Evolutionary conservation across 1,140 invertebrate species (phyloP).

Genomic region (Aricia agestis): DNA sequence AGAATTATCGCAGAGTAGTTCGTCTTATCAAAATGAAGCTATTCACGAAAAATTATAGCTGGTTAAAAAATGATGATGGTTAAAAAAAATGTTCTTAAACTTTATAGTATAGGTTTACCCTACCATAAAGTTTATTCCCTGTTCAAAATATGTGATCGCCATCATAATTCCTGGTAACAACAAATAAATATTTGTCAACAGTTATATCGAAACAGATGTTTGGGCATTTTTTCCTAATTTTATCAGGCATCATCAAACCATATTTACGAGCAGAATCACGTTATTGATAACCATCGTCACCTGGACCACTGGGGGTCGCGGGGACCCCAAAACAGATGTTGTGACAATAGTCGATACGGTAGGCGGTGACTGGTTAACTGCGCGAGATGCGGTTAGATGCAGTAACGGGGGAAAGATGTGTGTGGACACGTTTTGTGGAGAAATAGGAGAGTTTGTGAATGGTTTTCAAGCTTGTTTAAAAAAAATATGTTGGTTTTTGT

Average conservation of each 20-base stretch:
- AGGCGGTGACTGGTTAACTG: slow-evolving; percentile 64
- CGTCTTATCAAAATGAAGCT: no score
- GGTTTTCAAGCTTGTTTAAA: no score
- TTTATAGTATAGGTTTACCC: no score
- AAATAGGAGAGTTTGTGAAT: background rate
- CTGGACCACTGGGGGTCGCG: slow-evolving; percentile 46
- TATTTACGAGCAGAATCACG: slow-evolving; percentile 38
- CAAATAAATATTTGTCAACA: background rate
- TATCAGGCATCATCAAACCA: slow-evolving; percentile 34
- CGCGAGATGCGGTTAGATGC: slow-evolving; percentile 36
- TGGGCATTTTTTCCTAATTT: slow-evolving; percentile 24
- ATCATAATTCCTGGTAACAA: background rate
- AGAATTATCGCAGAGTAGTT: no score
- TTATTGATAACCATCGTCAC: slow-evolving; percentile 49
- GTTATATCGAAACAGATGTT: slow-evolving; percentile 17
- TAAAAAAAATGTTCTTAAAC: no score
- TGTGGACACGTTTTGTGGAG: slow-evolving; percentile 30
- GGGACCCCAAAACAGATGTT: slow-evolving; percentile 60
- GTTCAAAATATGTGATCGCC: no score
- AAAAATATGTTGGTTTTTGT: no score
- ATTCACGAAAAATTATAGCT: no score
- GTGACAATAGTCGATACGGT: slow-evolving; percentile 61
- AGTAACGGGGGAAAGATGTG: slow-evolving; percentile 32
- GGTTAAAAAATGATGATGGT: no score
- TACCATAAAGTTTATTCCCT: no score